Evolutionary conservation across 2,113 vertebrate species (phyloP).

Genomic region (Myanophis thanlyinensis): DNA sequence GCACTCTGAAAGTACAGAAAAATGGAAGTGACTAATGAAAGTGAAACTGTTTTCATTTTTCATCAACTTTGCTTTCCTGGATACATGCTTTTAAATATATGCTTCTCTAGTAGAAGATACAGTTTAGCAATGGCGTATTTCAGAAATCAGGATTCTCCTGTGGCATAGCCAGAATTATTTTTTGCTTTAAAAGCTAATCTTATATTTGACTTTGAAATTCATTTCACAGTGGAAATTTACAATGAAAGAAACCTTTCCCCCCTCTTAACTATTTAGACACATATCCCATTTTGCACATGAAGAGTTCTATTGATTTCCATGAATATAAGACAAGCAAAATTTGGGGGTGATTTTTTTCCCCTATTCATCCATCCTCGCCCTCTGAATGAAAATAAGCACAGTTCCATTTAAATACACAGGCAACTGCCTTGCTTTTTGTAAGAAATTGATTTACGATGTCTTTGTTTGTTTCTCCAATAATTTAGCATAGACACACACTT

Average conservation of each 20-base stretch:
- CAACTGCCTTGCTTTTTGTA: not conserved
- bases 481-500: not conserved
- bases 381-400: slow-evolving; percentile 17
- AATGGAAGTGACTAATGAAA: not conserved
- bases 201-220: not conserved
- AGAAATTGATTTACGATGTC: not conserved
- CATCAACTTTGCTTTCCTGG: not conserved
- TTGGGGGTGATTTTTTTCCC: not conserved
- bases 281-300: not conserved
- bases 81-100: not conserved
- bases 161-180: not conserved
- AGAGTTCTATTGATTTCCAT: not conserved
- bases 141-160: not conserved
- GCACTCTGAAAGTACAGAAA: not conserved
- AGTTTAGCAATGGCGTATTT: not conserved
- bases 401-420: not conserved
- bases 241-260: not conserved
- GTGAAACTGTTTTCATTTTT: not conserved
- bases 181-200: not conserved
- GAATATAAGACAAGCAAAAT: not conserved
- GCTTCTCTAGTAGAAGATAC: not conserved
- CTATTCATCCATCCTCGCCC: not conserved
- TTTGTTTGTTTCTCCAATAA: not conserved
- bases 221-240: not conserved
- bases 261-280: not conserved